Conservation (phyloP, 2,113 vertebrate genomes). For the Alexandromys fortis region DNA sequence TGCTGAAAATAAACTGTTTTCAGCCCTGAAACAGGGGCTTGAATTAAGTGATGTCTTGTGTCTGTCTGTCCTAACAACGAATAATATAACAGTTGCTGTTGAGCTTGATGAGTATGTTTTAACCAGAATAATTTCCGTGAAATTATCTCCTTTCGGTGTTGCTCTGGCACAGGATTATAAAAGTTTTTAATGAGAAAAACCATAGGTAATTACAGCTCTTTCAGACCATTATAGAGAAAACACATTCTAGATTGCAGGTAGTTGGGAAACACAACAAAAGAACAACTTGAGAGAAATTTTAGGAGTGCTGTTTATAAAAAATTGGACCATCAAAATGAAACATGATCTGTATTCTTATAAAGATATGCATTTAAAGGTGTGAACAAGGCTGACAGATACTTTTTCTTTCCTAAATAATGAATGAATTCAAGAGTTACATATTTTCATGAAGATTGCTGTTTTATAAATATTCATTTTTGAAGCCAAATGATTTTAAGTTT, state of each 20-base stretch:
- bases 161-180: background rate
- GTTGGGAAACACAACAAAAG: conserved; percentile 18
- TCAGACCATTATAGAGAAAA: background rate
- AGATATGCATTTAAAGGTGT: background rate
- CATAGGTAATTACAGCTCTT: conserved; percentile 21
- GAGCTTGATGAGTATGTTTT: conserved; percentile 52
- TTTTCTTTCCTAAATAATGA: conserved; percentile 35
- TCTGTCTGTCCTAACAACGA: background rate
- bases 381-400: background rate
- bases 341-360: background rate
- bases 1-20: background rate
- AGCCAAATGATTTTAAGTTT: background rate
- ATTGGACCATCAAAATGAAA: conserved; percentile 25
- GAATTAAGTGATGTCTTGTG: background rate
- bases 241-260: background rate
- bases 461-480: conserved; percentile 53
- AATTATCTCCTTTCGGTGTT: background rate
- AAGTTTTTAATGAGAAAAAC: conserved; percentile 31
- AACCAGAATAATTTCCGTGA: conserved; percentile 19
- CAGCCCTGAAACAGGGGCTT: background rate
- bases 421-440: conserved; percentile 17
- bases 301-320: conserved; percentile 2
- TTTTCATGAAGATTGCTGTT: conserved; percentile 52
- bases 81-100: background rate
- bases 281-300: conserved; percentile 53